phyloP scores from a whole-genome alignment of 2,888 invertebrate species.

The Limnephilus auricula region DNA sequence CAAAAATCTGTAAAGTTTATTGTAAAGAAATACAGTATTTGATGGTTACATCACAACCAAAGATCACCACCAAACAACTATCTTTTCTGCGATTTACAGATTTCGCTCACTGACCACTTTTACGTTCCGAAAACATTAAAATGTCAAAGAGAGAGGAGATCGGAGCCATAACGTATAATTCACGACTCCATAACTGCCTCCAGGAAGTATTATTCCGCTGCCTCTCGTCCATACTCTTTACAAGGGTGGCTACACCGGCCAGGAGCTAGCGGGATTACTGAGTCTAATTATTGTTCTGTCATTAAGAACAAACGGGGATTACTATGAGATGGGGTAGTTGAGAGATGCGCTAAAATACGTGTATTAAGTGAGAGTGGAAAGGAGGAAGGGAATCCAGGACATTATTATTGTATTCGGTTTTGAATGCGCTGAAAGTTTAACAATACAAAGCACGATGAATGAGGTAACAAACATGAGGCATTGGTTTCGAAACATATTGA shows the following conservation, averaged over 20 bases:
- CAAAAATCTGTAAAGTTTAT: background rate
- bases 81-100: background rate
- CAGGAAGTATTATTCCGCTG: background rate
- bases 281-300: conserved; percentile 63
- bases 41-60: background rate
- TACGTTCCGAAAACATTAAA: too few relatives aligned
- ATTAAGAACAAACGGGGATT: conserved; percentile 46
- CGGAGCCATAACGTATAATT: background rate
- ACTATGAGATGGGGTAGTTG: conserved; percentile 28
- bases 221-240: background rate
- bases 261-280: conserved; percentile 6
- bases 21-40: background rate
- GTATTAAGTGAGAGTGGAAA: background rate
- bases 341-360: background rate
- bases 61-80: background rate
- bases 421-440: background rate
- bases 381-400: conserved; percentile 24
- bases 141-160: background rate
- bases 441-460: background rate
- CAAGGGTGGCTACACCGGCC: conserved; percentile 2
- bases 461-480: too few relatives aligned
- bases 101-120: too few relatives aligned
- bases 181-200: background rate
- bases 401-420: conserved; percentile 54
- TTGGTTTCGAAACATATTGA: too few relatives aligned